These are phyloP conservation scores for Pentalonia nigronervosa DNA, from an alignment of 1,140 invertebrate genomes.

Conservation along the genomic window DNA sequence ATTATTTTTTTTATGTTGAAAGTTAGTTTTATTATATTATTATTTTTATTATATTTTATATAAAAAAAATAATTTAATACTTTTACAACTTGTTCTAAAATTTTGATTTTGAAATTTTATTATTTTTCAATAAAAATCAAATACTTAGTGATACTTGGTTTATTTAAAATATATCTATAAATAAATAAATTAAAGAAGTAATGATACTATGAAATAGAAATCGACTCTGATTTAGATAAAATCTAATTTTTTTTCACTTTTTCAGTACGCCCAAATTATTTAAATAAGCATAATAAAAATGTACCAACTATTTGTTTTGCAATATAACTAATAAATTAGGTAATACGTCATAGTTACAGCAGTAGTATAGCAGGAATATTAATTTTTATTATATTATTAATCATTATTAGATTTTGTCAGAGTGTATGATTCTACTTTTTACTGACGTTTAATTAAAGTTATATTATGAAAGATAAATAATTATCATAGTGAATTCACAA, in stretches of 20 bases:
- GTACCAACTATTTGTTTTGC: background rate
- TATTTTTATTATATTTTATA: constrained; percentile 25
- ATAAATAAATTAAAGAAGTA: background rate
- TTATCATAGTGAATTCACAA: background rate
- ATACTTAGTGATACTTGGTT: background rate
- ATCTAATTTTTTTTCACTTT: background rate
- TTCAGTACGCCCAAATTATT: background rate
- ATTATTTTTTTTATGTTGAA: background rate
- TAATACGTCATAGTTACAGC: background rate
- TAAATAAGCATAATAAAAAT: background rate
- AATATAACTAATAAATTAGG: background rate
- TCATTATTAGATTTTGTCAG: background rate
- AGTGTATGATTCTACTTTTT: background rate
- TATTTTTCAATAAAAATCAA: background rate
- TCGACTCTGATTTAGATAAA: background rate
- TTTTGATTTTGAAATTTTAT: background rate
- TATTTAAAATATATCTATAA: background rate
- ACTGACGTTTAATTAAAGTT: background rate
- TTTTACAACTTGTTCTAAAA: background rate
- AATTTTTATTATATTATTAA: background rate
- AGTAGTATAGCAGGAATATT: background rate
- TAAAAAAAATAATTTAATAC: background rate
- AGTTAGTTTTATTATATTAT: background rate
- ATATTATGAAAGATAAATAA: background rate
- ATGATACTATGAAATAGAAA: background rate